Base-by-base conservation (phyloP, 2,888 invertebrate genomes). In the Drosophila austrosaltans region DNA sequence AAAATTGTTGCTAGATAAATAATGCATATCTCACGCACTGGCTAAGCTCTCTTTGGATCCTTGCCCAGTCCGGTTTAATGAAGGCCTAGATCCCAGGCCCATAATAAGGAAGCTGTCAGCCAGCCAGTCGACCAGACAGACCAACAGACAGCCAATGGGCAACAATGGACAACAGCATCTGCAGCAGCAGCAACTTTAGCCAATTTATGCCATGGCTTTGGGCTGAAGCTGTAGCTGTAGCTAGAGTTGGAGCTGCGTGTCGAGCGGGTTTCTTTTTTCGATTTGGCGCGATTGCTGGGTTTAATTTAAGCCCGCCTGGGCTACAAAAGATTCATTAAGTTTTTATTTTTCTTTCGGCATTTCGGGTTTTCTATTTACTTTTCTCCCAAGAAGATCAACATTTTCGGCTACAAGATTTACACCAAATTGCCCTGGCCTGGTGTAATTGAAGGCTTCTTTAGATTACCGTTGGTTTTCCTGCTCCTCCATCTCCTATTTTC, bases 1-100 rank as follows among this genome's bases (percentile, higher is more conserved):
- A 66, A 81, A 88, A 78, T 83, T 78, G 76, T 75, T 63, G 69
- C 73, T 84, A 91, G 90, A 90, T 90, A 90, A 90, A 90, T 91
- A 91, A 91, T 91, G 90, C 91, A 90, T 90, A 91, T 90, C 90
- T 90, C 91, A 90, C 90, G 90, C 90, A 90, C 90, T 82, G 73
- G 73, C 76, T 76, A 74, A 63, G 71, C 67, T 54, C 67, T 54
- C 54, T 48, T 58, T 69, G 56, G 36, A 68, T 62, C 61, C 54
- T 20, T 68, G 25, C 39, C 22, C 20, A 40, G 39, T 53, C 65
- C 74, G 71, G 69, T 75, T 82, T 83, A 83, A 82, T 82, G 79
- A 82, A 87, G 87, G 84, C 83, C 87, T 78, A 83, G 81, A 83
- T 83, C 76, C 80, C 78, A 75, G 81, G 81, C 78, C 48, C 72